phyloP scores from a whole-genome alignment of 2,888 invertebrate genomes.

The Tolmerus cingulatus region DNA sequence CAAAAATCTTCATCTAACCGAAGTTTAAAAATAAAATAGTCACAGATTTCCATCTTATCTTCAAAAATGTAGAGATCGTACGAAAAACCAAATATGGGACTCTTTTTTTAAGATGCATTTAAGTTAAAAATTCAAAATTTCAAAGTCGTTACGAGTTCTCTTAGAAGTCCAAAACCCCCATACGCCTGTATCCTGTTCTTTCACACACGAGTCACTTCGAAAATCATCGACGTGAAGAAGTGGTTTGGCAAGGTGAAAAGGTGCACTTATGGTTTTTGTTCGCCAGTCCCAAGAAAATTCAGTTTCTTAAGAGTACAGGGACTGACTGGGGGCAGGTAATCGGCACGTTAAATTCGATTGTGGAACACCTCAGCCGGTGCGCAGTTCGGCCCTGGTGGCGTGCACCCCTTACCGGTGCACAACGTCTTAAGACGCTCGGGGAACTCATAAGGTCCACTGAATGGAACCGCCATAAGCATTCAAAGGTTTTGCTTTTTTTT shows the following conservation, averaged over 20 bases:
- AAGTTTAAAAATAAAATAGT: too few relatives aligned
- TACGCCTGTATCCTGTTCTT: neutral
- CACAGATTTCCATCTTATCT: too few relatives aligned
- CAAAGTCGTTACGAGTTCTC: neutral
- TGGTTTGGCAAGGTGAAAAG: slow-evolving; percentile 30
- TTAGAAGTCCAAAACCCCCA: neutral
- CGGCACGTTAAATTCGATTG: neutral
- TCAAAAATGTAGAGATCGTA: neutral
- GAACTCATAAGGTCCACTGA: slow-evolving; percentile 26
- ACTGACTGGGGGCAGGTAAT: neutral
- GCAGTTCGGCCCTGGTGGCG: neutral
- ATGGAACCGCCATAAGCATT: slow-evolving; percentile 21
- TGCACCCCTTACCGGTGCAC: neutral
- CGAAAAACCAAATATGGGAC: neutral
- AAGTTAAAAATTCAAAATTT: neutral
- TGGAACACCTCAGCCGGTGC: neutral
- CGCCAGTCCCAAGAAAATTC: neutral
- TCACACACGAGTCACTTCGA: neutral
- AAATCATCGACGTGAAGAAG: slow-evolving; percentile 10
- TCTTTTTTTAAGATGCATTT: neutral
- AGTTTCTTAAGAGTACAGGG: slow-evolving; percentile 26
- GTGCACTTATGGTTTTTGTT: slow-evolving; percentile 36
- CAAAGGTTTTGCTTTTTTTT: neutral
- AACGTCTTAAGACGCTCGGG: slow-evolving; percentile 47
- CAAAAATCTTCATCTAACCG: too few relatives aligned